A percentile compares a stretch with the other conserved stretches of the same genome.
These are phyloP conservation scores for Crotalus helleri DNA, from an alignment of 2,113 vertebrate genomes.

Conservation along the genomic window DNA sequence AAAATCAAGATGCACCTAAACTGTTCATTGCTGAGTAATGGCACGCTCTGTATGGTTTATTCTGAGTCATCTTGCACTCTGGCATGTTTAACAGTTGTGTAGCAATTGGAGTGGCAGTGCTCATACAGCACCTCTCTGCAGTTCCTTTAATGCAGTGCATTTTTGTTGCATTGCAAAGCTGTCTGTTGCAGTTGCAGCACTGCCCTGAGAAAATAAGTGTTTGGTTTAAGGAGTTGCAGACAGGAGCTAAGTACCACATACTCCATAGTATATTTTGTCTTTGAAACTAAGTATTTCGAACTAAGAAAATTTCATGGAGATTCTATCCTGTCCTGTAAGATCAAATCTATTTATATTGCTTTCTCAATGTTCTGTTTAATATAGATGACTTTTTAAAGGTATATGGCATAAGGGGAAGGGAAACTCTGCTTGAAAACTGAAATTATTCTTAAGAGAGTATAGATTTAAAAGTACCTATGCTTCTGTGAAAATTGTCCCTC, in stretches of 20 bases:
- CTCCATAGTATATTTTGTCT: no score
- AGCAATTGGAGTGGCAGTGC: no score
- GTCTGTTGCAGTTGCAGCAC: no score
- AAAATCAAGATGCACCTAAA: constrained; percentile 2
- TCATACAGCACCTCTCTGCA: no score
- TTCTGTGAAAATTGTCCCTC: neutral
- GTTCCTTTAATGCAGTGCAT: no score
- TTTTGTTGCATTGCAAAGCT: no score
- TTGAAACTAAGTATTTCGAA: neutral
- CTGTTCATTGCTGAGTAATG: rapidly evolving
- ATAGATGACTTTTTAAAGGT: neutral
- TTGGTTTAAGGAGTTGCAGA: no score
- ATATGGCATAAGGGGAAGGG: neutral
- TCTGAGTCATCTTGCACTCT: neutral
- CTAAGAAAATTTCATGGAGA: neutral
- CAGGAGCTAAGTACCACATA: no score
- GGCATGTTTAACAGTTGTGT: neutral
- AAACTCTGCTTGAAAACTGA: neutral
- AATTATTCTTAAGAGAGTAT: neutral
- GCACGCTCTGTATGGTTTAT: neutral
- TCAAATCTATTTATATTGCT: neutral
- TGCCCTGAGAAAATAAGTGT: no score
- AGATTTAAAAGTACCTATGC: neutral
- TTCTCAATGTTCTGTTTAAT: neutral
- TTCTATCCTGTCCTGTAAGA: neutral